These are phyloP conservation scores for Lycorma delicatula DNA, from an alignment of 1,140 invertebrate species.

Conservation along the genomic window DNA sequence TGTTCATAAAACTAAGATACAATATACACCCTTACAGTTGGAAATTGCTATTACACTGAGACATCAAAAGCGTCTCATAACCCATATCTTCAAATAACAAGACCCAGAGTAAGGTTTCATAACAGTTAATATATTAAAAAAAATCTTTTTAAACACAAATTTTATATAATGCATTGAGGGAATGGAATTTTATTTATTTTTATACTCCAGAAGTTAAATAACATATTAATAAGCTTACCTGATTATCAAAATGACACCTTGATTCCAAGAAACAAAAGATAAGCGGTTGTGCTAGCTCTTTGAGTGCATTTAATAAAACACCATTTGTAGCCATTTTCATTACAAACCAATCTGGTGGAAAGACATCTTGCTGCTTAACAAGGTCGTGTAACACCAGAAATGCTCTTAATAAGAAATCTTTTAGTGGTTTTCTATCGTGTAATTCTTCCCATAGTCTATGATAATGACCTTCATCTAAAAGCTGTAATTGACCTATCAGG, in stretches of 20 bases:
- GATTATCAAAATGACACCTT: constrained; percentile 53
- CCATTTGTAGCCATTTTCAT: constrained; percentile 86
- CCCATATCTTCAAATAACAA: too few species aligned
- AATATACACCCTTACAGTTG: too few species aligned
- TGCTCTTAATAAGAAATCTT: constrained; percentile 83
- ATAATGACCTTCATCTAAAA: constrained; percentile 82
- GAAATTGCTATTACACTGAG: too few species aligned
- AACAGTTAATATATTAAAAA: too few species aligned
- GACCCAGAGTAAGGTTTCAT: too few species aligned
- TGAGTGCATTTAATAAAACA: constrained; percentile 74
- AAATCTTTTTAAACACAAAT: too few species aligned
- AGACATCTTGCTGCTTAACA: constrained; percentile 74
- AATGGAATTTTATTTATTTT: too few species aligned
- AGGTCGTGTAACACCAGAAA: constrained; percentile 82
- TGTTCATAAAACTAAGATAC: too few species aligned
- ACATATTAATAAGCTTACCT: too few species aligned
- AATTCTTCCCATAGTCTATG: constrained; percentile 78
- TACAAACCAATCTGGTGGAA: constrained; percentile 86
- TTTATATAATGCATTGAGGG: too few species aligned
- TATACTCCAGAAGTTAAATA: too few species aligned
- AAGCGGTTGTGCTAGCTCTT: constrained; percentile 80
- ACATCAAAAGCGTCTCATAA: too few species aligned
- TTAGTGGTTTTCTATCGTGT: constrained; percentile 60
- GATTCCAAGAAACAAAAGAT: constrained; percentile 70
- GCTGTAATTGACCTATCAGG: constrained; percentile 71